Conservation (phyloP, 2,113 vertebrate species). For the Pristiophorus japonicus region DNA sequence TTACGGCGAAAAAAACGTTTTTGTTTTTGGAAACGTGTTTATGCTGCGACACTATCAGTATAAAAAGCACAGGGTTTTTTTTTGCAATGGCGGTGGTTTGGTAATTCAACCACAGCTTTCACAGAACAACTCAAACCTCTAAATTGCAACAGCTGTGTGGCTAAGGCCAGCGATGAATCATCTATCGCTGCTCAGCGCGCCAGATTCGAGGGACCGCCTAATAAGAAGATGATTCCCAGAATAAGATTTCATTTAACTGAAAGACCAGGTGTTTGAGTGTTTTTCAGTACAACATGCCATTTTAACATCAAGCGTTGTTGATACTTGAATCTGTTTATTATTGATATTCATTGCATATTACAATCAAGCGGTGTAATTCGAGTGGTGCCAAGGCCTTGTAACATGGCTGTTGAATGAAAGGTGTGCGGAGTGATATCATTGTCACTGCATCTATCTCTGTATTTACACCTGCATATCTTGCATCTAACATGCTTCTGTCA, state of each 20-base stretch:
- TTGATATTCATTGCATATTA: background rate
- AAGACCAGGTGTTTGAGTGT: background rate
- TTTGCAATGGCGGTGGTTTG: background rate
- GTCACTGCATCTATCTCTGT: background rate
- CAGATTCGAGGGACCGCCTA: too few relatives aligned
- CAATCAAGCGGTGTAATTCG: background rate
- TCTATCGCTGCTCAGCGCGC: background rate
- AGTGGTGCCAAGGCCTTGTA: background rate
- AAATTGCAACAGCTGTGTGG: background rate
- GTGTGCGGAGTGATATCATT: background rate
- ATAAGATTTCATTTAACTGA: background rate
- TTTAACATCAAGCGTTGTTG: background rate
- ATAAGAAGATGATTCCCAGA: too few relatives aligned
- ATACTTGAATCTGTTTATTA: background rate
- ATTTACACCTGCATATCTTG: background rate
- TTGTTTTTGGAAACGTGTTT: background rate
- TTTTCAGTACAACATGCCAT: background rate
- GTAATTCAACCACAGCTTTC: background rate
- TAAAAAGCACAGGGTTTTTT: background rate
- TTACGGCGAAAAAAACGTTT: background rate
- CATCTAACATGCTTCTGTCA: background rate
- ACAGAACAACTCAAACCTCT: background rate
- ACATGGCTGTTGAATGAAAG: background rate
- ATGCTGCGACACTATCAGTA: background rate
- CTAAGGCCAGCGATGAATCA: too few relatives aligned